phyloP scores from a whole-genome alignment of 2,113 vertebrate genomes.

The Campylorhamphus procurvoides region DNA sequence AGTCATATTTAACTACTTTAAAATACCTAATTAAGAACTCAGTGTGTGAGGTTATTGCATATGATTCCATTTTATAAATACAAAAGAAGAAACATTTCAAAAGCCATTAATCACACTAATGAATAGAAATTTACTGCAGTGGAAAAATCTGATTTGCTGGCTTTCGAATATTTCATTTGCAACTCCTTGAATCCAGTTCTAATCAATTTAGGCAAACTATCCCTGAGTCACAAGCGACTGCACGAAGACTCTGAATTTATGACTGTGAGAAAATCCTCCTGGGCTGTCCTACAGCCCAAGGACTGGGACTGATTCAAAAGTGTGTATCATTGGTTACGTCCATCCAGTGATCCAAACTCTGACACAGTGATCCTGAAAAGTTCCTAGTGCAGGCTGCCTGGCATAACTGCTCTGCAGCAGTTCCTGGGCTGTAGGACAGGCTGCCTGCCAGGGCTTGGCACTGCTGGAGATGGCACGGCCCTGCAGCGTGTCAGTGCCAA shows the following conservation, averaged over 20 bases:
- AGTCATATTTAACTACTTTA: neutral
- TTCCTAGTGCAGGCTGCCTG: neutral
- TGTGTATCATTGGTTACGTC: neutral
- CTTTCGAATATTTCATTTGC: neutral
- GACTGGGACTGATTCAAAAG: neutral
- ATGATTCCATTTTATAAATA: neutral
- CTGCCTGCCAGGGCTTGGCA: neutral
- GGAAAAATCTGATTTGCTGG: neutral
- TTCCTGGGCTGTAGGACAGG: neutral
- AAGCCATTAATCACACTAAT: neutral
- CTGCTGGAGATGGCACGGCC: accelerated
- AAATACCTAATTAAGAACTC: neutral
- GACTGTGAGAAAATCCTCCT: neutral
- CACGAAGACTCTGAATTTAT: neutral
- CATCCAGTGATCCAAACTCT: neutral
- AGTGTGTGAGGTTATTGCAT: neutral
- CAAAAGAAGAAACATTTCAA: neutral
- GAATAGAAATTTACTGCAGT: neutral
- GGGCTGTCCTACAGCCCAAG: neutral
- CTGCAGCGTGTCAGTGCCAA: neutral
- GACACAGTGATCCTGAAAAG: neutral
- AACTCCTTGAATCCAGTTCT: neutral
- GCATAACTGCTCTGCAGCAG: neutral
- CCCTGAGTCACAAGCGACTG: neutral
- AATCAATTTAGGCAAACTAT: neutral